Conservation (phyloP, 2,888 invertebrate species). For the Hirtodrosophila duncani region DNA sequence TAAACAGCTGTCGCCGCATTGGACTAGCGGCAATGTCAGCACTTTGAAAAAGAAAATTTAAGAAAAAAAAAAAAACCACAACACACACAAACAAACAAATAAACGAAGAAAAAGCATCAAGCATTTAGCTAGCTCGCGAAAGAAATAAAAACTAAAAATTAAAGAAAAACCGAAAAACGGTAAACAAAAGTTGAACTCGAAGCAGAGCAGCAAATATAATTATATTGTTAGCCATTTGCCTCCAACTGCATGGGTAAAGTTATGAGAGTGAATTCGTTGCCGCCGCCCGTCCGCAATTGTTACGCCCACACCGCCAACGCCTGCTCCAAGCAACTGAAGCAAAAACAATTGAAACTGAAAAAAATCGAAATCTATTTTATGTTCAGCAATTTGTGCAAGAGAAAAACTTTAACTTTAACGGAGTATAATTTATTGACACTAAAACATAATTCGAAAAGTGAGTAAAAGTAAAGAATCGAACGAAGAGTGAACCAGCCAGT, state of each 20-base stretch:
- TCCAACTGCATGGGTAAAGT: constrained; percentile 73
- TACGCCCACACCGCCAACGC: constrained; percentile 58
- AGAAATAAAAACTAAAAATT: constrained; percentile 4
- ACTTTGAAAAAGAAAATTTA: constrained; percentile 33
- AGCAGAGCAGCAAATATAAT: constrained; percentile 8
- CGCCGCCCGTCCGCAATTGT: constrained; percentile 48
- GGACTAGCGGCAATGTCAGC: constrained; percentile 45
- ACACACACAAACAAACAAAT: constrained; percentile 6
- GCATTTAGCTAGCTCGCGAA: background rate
- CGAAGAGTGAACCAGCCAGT: background rate
- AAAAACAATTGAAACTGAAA: constrained; percentile 65
- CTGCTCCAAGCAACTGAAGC: constrained; percentile 36
- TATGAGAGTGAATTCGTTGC: constrained; percentile 71
- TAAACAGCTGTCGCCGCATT: constrained; percentile 40
- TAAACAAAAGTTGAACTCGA: constrained; percentile 14
- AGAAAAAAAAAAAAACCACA: background rate
- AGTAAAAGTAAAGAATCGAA: constrained; percentile 21
- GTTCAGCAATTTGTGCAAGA: constrained; percentile 75
- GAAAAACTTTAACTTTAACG: constrained; percentile 74
- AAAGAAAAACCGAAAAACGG: constrained; percentile 15
- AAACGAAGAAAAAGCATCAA: constrained; percentile 3
- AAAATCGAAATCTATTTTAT: constrained; percentile 75
- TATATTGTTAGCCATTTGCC: constrained; percentile 25
- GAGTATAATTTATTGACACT: constrained; percentile 57
- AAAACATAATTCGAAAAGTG: constrained; percentile 39